phyloP scores from a whole-genome alignment of 2,113 vertebrate species.

The Callipepla californica region DNA sequence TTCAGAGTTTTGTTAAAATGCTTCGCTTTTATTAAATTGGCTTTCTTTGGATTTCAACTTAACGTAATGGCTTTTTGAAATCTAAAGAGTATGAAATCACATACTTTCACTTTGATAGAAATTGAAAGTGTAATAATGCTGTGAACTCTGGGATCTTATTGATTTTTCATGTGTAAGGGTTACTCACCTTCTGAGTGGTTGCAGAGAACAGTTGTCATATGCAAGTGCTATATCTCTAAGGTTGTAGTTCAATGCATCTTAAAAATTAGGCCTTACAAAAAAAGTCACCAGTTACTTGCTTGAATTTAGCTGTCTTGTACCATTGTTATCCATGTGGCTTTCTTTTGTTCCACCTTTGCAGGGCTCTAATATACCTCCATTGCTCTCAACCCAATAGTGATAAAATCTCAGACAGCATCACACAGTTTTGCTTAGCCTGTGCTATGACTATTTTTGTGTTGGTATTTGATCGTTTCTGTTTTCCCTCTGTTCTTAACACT shows the following conservation, averaged over 20 bases:
- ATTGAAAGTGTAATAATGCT: constrained; percentile 34
- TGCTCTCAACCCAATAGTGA: not conserved
- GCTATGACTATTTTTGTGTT: not conserved
- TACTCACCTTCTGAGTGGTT: not conserved
- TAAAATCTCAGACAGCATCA: not conserved
- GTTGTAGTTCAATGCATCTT: not conserved
- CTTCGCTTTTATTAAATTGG: constrained; percentile 41
- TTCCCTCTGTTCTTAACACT: not conserved
- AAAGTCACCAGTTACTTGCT: not conserved
- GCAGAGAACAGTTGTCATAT: not conserved
- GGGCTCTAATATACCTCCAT: not conserved
- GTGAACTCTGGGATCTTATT: constrained; percentile 36
- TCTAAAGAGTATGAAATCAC: constrained; percentile 3
- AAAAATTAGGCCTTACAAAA: not conserved
- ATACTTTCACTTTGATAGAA: constrained; percentile 27
- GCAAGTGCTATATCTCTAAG: not conserved
- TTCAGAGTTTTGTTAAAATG: constrained; percentile 12
- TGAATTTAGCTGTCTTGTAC: not conserved
- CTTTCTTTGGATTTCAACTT: constrained; percentile 24
- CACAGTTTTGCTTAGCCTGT: not conserved
- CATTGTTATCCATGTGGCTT: not conserved
- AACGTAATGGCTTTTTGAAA: constrained; percentile 35
- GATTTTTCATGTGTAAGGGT: not conserved
- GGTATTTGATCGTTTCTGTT: not conserved
- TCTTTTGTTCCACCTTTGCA: not conserved